Base-by-base conservation (phyloP, 2,113 vertebrate genomes). In the Puma concolor region DNA sequence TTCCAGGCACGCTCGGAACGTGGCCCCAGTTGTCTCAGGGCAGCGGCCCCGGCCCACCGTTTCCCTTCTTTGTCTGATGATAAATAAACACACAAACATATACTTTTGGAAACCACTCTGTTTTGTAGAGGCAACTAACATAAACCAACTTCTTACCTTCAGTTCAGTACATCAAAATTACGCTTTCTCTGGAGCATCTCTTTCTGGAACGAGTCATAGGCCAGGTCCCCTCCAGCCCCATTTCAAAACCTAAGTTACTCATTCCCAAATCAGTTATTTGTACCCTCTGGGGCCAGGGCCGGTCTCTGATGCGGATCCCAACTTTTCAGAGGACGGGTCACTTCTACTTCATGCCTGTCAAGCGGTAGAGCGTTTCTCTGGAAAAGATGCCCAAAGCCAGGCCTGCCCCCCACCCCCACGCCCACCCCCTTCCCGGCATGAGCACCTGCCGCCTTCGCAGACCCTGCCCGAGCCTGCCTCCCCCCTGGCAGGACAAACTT, bases 141-240 rank as follows among this genome's bases (percentile, higher is more conserved):
- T 4, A 60, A 36, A n/a, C 8, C 31, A 36, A 50, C 4, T 13
- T 85, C 27, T 9, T 5, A 7, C 10, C 11, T 54, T 63, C 3
- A 2, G 54, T 19, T 41, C 9, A 41, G 11, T 4, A 4, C 1
- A 1, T 23, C 19, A 31, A 36, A 25, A 17, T 15, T 8, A 0
- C 1, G 38, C 33, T 7, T 64, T 5, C 25, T 21, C n/a, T 64
- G 31, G 12, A 23, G 15, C 27, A 2, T 5, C n/a, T 31, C 77
- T 41, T 5, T 4, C 16, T 1, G 11, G 6, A 60, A 23, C 1
- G 0, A 31, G 31, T 0, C 27, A 87, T 69, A 21, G 69, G 2
- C 3, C 25, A 17, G 38, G 33, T 7, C 52, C n/a, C 27, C 7
- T 1, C 38, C 38, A 2, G 52, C 15, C 13, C 69, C 41, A n/a